Conservation (phyloP, 2,113 vertebrate species). For the Phrynosoma platyrhinos region DNA sequence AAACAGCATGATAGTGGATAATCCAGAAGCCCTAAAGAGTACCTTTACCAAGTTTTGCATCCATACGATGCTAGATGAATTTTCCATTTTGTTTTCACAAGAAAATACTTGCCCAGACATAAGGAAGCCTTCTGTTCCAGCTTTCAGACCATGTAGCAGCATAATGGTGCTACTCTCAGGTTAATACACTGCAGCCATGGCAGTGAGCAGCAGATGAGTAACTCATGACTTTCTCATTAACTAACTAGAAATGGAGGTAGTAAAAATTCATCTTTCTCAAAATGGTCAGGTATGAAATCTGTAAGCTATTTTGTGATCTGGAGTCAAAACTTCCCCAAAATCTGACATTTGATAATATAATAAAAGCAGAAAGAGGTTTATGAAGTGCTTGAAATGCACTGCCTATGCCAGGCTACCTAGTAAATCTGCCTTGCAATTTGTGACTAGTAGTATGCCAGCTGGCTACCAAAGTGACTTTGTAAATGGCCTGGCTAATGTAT, state of each 20-base stretch:
- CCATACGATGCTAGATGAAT: neutral
- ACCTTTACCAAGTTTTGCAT: neutral
- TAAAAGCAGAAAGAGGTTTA: constrained; percentile 3
- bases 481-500: constrained; percentile 15
- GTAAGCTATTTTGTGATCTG: neutral
- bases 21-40: neutral
- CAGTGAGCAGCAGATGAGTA: neutral
- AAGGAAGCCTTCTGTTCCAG: too few relatives aligned
- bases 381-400: neutral
- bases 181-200: neutral
- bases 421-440: neutral
- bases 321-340: neutral
- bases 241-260: neutral
- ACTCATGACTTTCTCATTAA: neutral
- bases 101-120: neutral
- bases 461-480: neutral
- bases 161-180: neutral
- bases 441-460: constrained; percentile 7
- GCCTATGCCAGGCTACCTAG: constrained; percentile 6
- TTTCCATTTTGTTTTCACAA: neutral
- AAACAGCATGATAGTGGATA: neutral
- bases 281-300: neutral
- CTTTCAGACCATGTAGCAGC: neutral
- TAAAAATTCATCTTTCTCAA: neutral
- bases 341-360: constrained; percentile 3